Base-by-base conservation (phyloP, 23 tunicate species). In the Trididemnum nubilum region DNA sequence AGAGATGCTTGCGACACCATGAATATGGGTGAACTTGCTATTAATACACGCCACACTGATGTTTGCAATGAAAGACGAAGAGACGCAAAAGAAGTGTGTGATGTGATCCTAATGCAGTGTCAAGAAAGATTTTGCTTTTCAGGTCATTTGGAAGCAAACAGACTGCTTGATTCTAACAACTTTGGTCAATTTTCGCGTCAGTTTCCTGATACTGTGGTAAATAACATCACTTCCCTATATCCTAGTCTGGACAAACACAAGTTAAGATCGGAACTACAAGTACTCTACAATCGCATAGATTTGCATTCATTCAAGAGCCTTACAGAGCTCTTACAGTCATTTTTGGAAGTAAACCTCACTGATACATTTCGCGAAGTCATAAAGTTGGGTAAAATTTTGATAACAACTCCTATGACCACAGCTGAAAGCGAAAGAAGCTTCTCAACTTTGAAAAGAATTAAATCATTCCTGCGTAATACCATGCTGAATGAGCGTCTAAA, bases 351-450 rank as follows among this genome's bases (percentile, higher is more conserved):
- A 30, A 78, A 78, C 60, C 32, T 78, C 24, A 36, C 23, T 29
- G 71, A 33, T 21, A 36, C 44, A 7, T 33, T 78, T 35, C 18
- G 71, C 34, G 82, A 78, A 78, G 44, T 78, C 26, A 60, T 51
- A 57, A 78, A 78, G 34, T 35, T 78, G 70, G 28, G 59, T 0
- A 78, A 78, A 78, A 78, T 59, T 23, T 24, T 78, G 7, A 37
- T 78, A 19, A 78, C 82, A 2, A 78, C 70, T 50, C 81, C 81
- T 21, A 76, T 76, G 81, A 76, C 81, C 27, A 76, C 81, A 4
- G 31, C 81, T 25, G 81, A 76, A n/a, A n/a, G n/a, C n/a, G n/a
- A n/a, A n/a, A n/a, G n/a, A n/a, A n/a, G n/a, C n/a, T n/a, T n/a
- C n/a, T n/a, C n/a, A n/a, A n/a, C n/a, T n/a, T n/a, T n/a, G n/a